Conservation (phyloP, 64 coral and sea anemone species). For the Montipora efflorescens region DNA sequence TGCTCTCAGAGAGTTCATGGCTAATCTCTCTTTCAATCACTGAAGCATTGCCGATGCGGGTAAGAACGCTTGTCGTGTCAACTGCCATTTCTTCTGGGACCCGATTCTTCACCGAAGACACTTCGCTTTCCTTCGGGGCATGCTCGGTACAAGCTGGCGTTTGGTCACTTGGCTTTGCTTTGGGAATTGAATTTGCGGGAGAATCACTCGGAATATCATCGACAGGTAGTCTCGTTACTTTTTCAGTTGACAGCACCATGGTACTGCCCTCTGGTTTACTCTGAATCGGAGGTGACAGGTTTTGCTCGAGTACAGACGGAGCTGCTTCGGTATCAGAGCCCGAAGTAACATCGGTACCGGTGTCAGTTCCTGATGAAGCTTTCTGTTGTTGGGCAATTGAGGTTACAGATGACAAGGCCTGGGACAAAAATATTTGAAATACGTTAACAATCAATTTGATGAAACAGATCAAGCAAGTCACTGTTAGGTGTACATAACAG, state of each 20-base stretch:
- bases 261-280: not conserved
- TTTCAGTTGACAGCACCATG: not conserved
- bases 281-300: not conserved
- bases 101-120: not conserved
- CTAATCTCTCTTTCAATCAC: not conserved
- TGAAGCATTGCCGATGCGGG: not conserved
- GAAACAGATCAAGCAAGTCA: not conserved
- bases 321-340: constrained; percentile 38
- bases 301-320: not conserved
- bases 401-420: constrained; percentile 44
- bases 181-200: not conserved
- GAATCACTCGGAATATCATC: not conserved
- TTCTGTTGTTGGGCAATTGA: constrained; percentile 54
- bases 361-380: constrained; percentile 62
- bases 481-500: no score
- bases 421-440: constrained; percentile 1
- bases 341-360: constrained; percentile 39
- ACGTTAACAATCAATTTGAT: not conserved
- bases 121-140: not conserved
- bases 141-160: constrained; percentile 20
- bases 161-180: constrained; percentile 15
- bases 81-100: not conserved
- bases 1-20: not conserved
- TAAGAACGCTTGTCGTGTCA: not conserved
- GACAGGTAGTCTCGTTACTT: not conserved